Evolutionary conservation across 2,113 vertebrate genomes (phyloP), one percentile per base, ranked within the genome.

Genomic region (Triplophysa siluroides): DNA sequence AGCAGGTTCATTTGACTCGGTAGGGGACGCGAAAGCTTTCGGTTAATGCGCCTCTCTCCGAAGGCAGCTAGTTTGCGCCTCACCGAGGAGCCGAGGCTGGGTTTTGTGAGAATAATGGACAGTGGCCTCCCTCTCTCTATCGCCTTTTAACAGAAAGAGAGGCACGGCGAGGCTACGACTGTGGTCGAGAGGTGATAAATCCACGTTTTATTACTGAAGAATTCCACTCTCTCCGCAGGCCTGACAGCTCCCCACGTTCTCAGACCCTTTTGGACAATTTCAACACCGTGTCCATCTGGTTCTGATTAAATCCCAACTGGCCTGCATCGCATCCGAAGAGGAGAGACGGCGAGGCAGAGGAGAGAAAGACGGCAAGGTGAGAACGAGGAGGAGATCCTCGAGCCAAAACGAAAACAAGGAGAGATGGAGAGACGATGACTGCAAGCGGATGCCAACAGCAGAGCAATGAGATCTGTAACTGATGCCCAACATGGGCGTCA

Each of bases 1-100:
- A 98, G 97, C 96, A 98, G 96, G 96, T 98, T 97, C 95, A 97
- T 97, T 97, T 96, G 95, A 94, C 95, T 94, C 96, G 93, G 95
- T 95, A 88, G 95, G 95, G 94, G 95, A 96, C 93, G 94, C 91
- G 18, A 94, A 92, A 91, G 93, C 94, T 92, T 85, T 93, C 92
- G 92, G 93, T 93, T 93, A 92, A 94, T 92, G 90, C 91, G 89
- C 93, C 93, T 90, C 93, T 38, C 94, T 93, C 92, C 87, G 70
- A 87, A 83, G 72, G 7, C 83, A 70, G 80, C 86, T 62, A 83
- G 81, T 82, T 89, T 85, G 84, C 78, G 77, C 78, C 69, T 85
- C 68, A 61, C 84, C 78, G 86, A 85, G 82, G 86, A 88, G 69
- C 33, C 4, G n/a, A 29, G 71, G 9, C 41, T 14, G 63, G 54